Percentiles rank a stretch among this genome's conserved stretches.
Evolutionary conservation across 2,113 vertebrate genomes (phyloP).

Genomic region (Alces alces): DNA sequence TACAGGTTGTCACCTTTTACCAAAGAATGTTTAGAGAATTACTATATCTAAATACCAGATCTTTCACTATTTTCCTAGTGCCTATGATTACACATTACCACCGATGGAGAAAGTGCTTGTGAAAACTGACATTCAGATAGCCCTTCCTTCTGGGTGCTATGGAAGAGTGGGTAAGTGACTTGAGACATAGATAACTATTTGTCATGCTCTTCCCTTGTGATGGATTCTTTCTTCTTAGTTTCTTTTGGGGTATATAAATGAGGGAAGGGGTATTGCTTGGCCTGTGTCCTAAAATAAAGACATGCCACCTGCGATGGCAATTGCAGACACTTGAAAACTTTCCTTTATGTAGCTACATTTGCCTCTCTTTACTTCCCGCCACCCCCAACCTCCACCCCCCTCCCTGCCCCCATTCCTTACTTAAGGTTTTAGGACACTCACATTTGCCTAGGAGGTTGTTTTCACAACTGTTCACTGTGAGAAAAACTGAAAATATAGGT

Average conservation of each 20-base stretch:
- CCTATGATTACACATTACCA: constrained; percentile 89
- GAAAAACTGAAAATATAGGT: not conserved
- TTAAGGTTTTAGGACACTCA: not conserved
- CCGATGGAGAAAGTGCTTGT: constrained; percentile 92
- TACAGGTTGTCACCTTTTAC: not conserved
- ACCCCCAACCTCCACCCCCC: too few relatives aligned
- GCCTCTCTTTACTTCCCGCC: not conserved
- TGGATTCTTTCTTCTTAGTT: not conserved
- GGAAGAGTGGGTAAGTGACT: constrained; percentile 93
- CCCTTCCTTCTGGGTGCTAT: constrained; percentile 92
- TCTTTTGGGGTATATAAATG: not conserved
- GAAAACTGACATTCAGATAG: constrained; percentile 96
- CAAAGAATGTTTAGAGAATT: not conserved
- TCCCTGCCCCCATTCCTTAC: not conserved
- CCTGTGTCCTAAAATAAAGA: not conserved
- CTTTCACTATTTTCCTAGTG: constrained; percentile 78
- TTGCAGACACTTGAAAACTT: not conserved
- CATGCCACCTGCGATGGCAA: not conserved
- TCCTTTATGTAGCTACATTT: not conserved
- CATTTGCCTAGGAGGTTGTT: not conserved
- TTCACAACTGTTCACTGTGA: not conserved
- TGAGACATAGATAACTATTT: not conserved
- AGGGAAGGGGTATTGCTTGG: not conserved
- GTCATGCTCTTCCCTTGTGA: not conserved
- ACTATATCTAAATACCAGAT: not conserved